Conservation (phyloP, 2,797 vertebrate genomes). For the Chelon auratus region DNA sequence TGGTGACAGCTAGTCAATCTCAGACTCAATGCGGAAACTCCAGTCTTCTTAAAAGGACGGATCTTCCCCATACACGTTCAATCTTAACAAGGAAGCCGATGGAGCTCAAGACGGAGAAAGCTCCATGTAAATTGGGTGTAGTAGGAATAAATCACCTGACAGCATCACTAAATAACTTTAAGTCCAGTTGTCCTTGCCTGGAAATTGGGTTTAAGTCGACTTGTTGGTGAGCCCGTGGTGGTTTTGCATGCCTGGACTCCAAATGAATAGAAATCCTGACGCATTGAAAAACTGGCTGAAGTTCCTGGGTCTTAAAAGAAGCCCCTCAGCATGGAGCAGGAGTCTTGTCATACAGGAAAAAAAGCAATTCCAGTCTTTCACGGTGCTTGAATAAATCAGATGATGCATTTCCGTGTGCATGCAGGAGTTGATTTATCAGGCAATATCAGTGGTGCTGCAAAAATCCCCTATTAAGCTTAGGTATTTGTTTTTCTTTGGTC, state of each 20-base stretch:
- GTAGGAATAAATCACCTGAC: slow-evolving; percentile 75
- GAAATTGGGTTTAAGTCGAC: slow-evolving; percentile 72
- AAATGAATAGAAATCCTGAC: slow-evolving; percentile 74
- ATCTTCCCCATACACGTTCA: slow-evolving; percentile 72
- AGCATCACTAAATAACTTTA: slow-evolving; percentile 79
- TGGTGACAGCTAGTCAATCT: slow-evolving; percentile 83
- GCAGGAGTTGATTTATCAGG: slow-evolving; percentile 74
- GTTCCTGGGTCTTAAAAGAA: slow-evolving; percentile 72
- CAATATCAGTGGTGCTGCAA: slow-evolving; percentile 65
- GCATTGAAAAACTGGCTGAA: slow-evolving; percentile 67
- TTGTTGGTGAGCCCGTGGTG: slow-evolving; percentile 59
- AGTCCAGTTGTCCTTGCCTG: slow-evolving; percentile 66
- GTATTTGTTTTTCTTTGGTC: slow-evolving; percentile 64
- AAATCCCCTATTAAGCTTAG: slow-evolving; percentile 61
- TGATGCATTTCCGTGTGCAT: slow-evolving; percentile 71
- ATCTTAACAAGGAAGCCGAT: slow-evolving; percentile 65
- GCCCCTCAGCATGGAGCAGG: slow-evolving; percentile 57
- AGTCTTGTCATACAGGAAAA: slow-evolving; percentile 60
- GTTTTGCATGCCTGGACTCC: slow-evolving; percentile 60
- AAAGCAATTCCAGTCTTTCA: slow-evolving; percentile 77
- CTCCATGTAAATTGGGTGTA: slow-evolving; percentile 75
- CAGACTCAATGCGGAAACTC: slow-evolving; percentile 75
- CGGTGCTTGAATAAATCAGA: slow-evolving; percentile 74
- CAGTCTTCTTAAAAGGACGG: slow-evolving; percentile 73
- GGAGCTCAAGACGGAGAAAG: slow-evolving; percentile 60